Conservation (phyloP, 2,888 invertebrate species). For the Rosalia funebris region DNA sequence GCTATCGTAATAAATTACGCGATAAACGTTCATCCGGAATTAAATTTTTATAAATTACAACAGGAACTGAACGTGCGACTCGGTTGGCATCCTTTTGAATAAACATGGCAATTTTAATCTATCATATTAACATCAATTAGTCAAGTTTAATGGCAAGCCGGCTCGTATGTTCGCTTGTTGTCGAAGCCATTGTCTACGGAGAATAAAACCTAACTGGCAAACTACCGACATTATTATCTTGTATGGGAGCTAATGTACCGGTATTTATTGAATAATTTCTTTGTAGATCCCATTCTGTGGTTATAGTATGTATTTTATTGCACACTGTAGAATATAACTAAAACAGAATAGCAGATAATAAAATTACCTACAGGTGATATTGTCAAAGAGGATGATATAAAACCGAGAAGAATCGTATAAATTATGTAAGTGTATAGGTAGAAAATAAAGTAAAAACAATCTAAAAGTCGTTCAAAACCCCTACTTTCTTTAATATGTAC, state of each 20-base stretch:
- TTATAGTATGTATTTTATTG: too few relatives aligned
- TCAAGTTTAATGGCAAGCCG: slow-evolving; percentile 26
- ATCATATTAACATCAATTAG: slow-evolving; percentile 29
- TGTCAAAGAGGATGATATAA: too few relatives aligned
- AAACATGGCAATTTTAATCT: slow-evolving; percentile 27
- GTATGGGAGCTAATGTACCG: slow-evolving; percentile 20
- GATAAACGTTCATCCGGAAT: slow-evolving; percentile 9
- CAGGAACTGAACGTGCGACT: slow-evolving; percentile 23
- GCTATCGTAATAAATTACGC: neutral
- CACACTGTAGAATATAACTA: too few relatives aligned
- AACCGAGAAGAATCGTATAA: too few relatives aligned
- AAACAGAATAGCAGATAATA: too few relatives aligned
- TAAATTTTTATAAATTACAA: slow-evolving; percentile 5
- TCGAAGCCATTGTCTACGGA: slow-evolving; percentile 19
- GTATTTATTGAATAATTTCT: slow-evolving; percentile 26
- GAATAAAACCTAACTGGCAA: slow-evolving; percentile 21
- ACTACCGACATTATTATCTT: slow-evolving; percentile 20
- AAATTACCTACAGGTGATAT: too few relatives aligned
- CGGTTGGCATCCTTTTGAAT: slow-evolving; percentile 19
- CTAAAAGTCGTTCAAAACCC: too few relatives aligned
- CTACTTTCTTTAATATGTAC: too few relatives aligned
- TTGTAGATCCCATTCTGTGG: too few relatives aligned
- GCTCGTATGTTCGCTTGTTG: slow-evolving; percentile 13
- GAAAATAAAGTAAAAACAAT: too few relatives aligned
- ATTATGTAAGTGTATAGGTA: too few relatives aligned